These are phyloP conservation scores for Drosophila nannoptera DNA, from an alignment of 1,140 invertebrate genomes.

Conservation along the genomic window DNA sequence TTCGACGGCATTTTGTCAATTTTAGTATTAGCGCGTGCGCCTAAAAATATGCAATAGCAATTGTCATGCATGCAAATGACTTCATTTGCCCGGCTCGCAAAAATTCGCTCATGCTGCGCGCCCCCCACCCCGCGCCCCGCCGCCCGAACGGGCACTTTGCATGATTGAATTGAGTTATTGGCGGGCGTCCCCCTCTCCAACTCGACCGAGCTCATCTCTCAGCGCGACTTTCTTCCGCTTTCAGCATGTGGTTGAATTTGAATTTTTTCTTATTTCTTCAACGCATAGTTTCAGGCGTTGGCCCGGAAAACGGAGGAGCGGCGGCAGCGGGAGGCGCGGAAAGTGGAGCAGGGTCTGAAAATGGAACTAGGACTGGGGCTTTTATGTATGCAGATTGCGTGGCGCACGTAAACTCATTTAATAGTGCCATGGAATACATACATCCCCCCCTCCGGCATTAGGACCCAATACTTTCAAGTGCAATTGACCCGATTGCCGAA, in stretches of 20 bases:
- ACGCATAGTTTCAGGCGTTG: constrained; percentile 60
- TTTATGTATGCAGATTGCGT: constrained; percentile 75
- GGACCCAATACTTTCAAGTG: constrained; percentile 34
- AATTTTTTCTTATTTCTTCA: constrained; percentile 31
- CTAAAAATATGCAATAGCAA: constrained; percentile 75
- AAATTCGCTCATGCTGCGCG: constrained; percentile 38
- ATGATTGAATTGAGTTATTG: constrained; percentile 66
- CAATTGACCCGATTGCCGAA: constrained; percentile 39
- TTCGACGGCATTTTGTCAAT: constrained; percentile 62
- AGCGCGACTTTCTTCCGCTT: constrained; percentile 48
- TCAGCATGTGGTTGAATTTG: constrained; percentile 33
- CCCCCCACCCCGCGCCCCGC: neutral
- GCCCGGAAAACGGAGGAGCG: neutral
- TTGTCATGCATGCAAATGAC: constrained; percentile 78
- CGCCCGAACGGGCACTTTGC: constrained; percentile 54
- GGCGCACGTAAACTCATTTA: constrained; percentile 72
- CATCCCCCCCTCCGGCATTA: constrained; percentile 23
- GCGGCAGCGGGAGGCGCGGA: neutral
- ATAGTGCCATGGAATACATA: constrained; percentile 52
- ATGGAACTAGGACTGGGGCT: constrained; percentile 1
- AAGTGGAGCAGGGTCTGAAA: neutral
- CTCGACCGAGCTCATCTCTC: constrained; percentile 11
- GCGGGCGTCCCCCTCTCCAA: constrained; percentile 3
- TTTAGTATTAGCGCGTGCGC: constrained; percentile 64
- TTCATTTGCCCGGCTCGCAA: constrained; percentile 57